Conservation (phyloP, 2,797 vertebrate genomes). For the Allobates femoralis region DNA sequence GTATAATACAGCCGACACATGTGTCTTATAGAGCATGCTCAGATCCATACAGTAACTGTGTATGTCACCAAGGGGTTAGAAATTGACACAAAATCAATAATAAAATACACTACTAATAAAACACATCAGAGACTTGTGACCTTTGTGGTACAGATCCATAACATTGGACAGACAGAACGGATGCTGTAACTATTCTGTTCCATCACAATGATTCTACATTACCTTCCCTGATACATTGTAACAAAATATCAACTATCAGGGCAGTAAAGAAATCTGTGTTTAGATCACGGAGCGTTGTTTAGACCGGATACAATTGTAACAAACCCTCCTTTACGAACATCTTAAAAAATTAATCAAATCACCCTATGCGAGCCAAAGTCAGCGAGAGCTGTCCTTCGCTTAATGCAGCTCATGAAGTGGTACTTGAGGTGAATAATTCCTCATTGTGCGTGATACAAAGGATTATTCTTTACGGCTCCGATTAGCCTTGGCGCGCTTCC, state of each 20-base stretch:
- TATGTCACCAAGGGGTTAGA: too few species aligned
- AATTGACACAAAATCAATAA: too few species aligned
- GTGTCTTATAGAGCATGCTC: too few species aligned
- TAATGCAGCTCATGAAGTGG: neutral
- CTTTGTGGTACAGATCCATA: too few species aligned
- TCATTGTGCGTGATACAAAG: conserved; percentile 16
- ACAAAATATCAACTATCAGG: neutral
- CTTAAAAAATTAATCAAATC: neutral
- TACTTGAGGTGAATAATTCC: conserved; percentile 18
- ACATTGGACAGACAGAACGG: too few species aligned
- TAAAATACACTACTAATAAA: too few species aligned
- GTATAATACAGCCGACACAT: too few species aligned
- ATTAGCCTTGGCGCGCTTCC: neutral
- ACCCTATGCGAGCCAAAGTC: neutral
- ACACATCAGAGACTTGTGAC: too few species aligned
- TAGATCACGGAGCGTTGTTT: neutral
- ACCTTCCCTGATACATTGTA: neutral
- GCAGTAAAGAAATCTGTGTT: neutral
- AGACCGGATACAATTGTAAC: neutral
- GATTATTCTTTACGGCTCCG: conserved; percentile 5
- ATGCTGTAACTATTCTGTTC: too few species aligned
- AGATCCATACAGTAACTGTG: too few species aligned
- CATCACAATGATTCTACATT: too few species aligned
- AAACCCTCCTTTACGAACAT: neutral
- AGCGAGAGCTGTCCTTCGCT: neutral